These are phyloP conservation scores for Zosterops hypoxanthus DNA, from an alignment of 2,113 vertebrate species.

Conservation along the genomic window DNA sequence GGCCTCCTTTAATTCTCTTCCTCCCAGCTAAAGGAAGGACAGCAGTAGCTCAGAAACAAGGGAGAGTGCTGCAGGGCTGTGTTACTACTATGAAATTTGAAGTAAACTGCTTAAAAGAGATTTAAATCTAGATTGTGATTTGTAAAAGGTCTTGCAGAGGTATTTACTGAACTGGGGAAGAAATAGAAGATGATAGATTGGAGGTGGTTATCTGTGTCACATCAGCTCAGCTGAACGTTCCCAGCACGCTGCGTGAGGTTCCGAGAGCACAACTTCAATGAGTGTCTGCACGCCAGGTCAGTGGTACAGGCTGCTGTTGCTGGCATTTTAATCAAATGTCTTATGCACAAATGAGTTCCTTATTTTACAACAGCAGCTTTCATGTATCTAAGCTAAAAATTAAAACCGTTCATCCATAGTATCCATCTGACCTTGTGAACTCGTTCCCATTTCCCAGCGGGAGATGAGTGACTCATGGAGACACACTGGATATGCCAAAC, in stretches of 20 bases:
- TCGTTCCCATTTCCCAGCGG: background rate
- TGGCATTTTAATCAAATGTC: conserved; percentile 20
- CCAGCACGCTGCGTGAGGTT: background rate
- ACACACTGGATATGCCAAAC: background rate
- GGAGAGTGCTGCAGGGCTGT: background rate
- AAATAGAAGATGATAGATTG: background rate
- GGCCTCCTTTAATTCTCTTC: background rate
- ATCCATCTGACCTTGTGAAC: conserved; percentile 6
- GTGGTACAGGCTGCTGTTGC: background rate
- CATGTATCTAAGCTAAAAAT: conserved; percentile 24
- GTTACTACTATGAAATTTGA: background rate
- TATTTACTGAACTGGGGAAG: background rate
- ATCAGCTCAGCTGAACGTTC: background rate
- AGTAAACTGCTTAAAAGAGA: conserved; percentile 11
- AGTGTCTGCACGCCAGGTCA: background rate
- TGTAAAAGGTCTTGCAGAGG: background rate
- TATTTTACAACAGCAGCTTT: conserved; percentile 34
- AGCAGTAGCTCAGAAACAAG: background rate
- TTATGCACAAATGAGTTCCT: conserved; percentile 45
- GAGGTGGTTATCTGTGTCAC: background rate
- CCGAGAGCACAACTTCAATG: background rate
- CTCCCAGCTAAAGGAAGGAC: background rate
- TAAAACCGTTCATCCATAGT: conserved; percentile 24
- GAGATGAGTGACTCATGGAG: background rate
- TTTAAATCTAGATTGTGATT: background rate